These are phyloP conservation scores for Passer montanus DNA, from an alignment of 2,113 vertebrate genomes.

Conservation along the genomic window DNA sequence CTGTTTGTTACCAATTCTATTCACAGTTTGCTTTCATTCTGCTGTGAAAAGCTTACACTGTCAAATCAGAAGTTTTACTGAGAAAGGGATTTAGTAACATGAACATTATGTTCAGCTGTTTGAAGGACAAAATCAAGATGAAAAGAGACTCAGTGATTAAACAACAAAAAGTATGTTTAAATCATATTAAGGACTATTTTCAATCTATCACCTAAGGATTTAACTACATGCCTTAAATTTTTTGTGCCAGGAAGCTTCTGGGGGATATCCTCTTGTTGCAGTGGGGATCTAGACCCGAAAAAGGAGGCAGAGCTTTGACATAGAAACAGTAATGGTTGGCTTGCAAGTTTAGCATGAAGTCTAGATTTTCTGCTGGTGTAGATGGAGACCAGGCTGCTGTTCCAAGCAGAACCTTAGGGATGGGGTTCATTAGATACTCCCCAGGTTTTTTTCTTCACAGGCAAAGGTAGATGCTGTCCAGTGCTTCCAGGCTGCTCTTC, in stretches of 20 bases:
- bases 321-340: not conserved
- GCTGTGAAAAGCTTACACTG: not conserved
- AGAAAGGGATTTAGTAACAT: not conserved
- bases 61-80: not conserved
- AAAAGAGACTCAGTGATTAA: not conserved
- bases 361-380: not conserved
- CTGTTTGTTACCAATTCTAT: not conserved
- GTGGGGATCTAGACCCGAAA: not conserved
- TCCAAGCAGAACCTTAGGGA: not conserved
- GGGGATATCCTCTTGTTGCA: not conserved
- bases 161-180: not conserved
- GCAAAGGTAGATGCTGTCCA: not conserved
- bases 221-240: not conserved
- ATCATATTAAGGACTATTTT: not conserved
- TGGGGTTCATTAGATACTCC: not conserved
- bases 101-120: not conserved
- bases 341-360: not conserved
- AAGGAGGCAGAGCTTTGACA: not conserved
- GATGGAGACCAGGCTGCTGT: not conserved
- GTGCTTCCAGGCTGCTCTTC: not conserved
- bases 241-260: not conserved
- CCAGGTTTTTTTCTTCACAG: not conserved
- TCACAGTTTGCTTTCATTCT: not conserved
- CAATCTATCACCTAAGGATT: not conserved
- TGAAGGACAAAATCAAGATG: slow-evolving; percentile 49